These are phyloP conservation scores for Orthosia gracilis DNA, from an alignment of 2,888 invertebrate genomes.

Conservation along the genomic window DNA sequence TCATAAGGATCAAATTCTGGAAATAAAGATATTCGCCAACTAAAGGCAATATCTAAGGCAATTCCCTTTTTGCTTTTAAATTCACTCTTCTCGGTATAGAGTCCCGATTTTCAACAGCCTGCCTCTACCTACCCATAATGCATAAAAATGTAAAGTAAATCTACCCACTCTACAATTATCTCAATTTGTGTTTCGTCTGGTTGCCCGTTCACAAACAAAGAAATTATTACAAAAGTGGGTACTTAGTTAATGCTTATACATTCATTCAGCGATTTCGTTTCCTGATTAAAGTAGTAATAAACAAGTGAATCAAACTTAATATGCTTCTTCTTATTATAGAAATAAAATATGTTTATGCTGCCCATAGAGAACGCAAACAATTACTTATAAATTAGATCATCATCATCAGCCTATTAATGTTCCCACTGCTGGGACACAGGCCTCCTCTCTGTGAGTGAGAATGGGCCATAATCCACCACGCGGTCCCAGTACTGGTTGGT, in stretches of 20 bases:
- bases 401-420: no score
- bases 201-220: conserved; percentile 25
- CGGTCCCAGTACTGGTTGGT: no score
- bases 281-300: neutral
- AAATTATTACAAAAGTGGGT: conserved; percentile 28
- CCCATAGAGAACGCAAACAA: neutral
- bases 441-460: no score
- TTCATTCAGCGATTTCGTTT: conserved; percentile 21
- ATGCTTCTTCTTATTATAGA: neutral
- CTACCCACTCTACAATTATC: conserved; percentile 27
- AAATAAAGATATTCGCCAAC: no score
- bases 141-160: conserved; percentile 10
- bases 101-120: neutral
- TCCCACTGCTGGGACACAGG: no score
- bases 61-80: no score
- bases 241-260: neutral
- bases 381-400: no score
- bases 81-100: neutral
- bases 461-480: no score
- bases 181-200: conserved; percentile 21
- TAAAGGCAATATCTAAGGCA: no score
- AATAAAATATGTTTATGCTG: neutral
- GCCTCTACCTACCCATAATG: neutral
- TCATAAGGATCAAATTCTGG: no score
- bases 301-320: neutral